A percentile compares a stretch with the other conserved stretches of the same genome.
phyloP scores from a whole-genome alignment of 2,888 invertebrate genomes.

The Elgonia sp. region DNA sequence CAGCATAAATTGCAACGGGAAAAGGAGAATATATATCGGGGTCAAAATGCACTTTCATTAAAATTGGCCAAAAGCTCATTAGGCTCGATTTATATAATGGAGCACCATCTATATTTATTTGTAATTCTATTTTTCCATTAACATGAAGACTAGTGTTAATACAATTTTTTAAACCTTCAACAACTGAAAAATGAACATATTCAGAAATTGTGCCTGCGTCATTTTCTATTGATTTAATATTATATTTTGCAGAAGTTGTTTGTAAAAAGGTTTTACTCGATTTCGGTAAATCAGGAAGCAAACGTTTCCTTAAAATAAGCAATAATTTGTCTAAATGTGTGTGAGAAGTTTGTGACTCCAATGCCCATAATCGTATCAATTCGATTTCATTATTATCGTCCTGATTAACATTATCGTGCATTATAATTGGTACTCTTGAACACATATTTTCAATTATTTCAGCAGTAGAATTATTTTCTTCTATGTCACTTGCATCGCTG shows the following conservation, averaged over 20 bases:
- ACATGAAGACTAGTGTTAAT: slow-evolving; percentile 32
- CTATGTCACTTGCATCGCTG: too few species aligned
- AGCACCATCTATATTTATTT: slow-evolving; percentile 24
- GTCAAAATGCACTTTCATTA: neutral
- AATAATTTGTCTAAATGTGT: slow-evolving; percentile 29
- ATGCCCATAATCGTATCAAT: neutral
- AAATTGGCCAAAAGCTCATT: slow-evolving; percentile 21
- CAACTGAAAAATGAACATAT: slow-evolving; percentile 60
- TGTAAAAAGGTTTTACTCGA: slow-evolving; percentile 33
- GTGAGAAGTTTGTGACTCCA: slow-evolving; percentile 6
- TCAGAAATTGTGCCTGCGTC: neutral
- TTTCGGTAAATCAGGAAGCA: slow-evolving; percentile 8
- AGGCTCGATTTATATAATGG: slow-evolving; percentile 5
- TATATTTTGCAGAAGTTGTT: neutral
- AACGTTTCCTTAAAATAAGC: slow-evolving; percentile 15
- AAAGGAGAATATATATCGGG: slow-evolving; percentile 9
- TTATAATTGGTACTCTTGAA: too few species aligned
- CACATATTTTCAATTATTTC: too few species aligned
- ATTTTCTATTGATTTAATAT: slow-evolving; percentile 1
- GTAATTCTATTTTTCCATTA: neutral
- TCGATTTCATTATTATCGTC: too few species aligned
- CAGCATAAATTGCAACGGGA: neutral
- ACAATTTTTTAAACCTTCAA: slow-evolving; percentile 40
- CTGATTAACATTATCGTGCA: too few species aligned
- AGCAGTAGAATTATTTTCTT: too few species aligned